Conservation (phyloP, 2,888 invertebrate genomes). For the Stratiomys singularior region DNA sequence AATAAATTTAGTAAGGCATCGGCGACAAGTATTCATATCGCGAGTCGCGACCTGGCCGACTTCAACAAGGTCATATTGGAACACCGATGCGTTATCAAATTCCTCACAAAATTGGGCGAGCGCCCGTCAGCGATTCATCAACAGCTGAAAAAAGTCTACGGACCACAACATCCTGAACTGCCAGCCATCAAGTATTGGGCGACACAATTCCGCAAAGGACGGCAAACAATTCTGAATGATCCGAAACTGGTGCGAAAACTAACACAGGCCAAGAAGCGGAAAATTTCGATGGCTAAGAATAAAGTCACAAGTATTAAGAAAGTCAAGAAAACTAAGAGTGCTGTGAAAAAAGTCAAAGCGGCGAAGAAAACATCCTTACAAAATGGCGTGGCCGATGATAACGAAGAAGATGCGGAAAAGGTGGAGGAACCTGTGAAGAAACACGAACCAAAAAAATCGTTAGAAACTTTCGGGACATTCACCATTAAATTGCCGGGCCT, state of each 20-base stretch:
- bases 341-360: neutral
- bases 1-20: slow-evolving; percentile 24
- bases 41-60: slow-evolving; percentile 21
- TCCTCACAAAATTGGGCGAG: slow-evolving; percentile 42
- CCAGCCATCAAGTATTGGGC: slow-evolving; percentile 41
- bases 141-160: slow-evolving; percentile 41
- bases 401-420: neutral
- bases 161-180: slow-evolving; percentile 13
- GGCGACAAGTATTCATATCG: neutral
- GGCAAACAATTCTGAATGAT: slow-evolving; percentile 45
- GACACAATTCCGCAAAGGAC: slow-evolving; percentile 38
- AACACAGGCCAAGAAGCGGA: neutral
- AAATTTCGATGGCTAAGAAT: neutral
- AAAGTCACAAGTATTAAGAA: neutral
- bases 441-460: neutral
- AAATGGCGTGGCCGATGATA: neutral
- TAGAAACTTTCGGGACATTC: neutral
- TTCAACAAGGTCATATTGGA: slow-evolving; percentile 44
- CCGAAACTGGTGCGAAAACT: neutral
- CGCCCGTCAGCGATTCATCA: neutral
- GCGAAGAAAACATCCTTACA: neutral
- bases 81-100: slow-evolving; percentile 48
- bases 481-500: slow-evolving; percentile 27
- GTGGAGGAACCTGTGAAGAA: neutral
- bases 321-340: neutral